Base-by-base conservation (phyloP, 2,113 vertebrate species). In the Callipepla californica region DNA sequence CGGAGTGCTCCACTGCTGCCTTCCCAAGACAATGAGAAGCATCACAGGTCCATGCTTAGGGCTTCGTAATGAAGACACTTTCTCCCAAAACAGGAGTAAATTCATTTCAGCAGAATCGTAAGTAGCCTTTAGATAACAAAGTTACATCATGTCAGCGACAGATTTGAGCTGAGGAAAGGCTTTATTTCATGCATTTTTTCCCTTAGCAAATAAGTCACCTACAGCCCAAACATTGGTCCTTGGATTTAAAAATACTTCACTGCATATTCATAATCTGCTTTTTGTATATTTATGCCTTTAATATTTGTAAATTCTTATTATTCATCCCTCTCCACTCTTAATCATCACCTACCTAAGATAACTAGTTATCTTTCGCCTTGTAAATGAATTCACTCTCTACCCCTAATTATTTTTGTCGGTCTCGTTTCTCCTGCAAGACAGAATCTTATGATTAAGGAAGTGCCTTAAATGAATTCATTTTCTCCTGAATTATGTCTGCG, bases 281-380 rank as follows among this genome's bases (percentile, higher is more conserved):
- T 95, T 96, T 93, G 93, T 96, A 95, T 94, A 95, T 96, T 95
- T 96, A 96, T 95, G 91, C n/a, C 36, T 94, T 91, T 91, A 96
- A 95, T 96, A 96, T 96, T 95, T 95, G 96, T 96, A 96, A 95
- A 94, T 95, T 96, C 93, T 96, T 93, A 96, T 96, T 94, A 96
- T 92, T 95, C 94, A 92, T 91, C 95, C 91, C 91, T 95, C 76
- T 94, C 63, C 47, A 70, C 81, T 69, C 91, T 95, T 94, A 95
- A 96, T 95, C 94, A 95, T 94, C 94, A 85, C 93, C 93, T 83
- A 94, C 81, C 68, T 67, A 91, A 96, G 95, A 94, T 91, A 96
- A 94, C 81, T 95, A 94, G 93, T 94, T 96, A 94, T 96, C 93
- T 95, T 87, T 94, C 40, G 55, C n/a, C 65, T 90, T 90, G 74